These are phyloP conservation scores for Nestor notabilis DNA, from an alignment of 2,113 vertebrate species.

Conservation along the genomic window DNA sequence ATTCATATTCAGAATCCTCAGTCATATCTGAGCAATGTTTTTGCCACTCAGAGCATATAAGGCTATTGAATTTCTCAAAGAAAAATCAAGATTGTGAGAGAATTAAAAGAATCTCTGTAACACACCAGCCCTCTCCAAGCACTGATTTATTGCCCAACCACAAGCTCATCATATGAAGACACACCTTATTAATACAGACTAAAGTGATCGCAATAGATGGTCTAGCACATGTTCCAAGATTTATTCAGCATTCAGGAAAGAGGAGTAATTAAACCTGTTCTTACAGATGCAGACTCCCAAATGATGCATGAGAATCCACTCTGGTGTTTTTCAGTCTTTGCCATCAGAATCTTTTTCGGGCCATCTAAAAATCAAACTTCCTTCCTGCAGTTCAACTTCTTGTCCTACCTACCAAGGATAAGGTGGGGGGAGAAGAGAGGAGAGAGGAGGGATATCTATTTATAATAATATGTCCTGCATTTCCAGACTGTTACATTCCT, in stretches of 20 bases:
- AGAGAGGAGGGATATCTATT: background rate
- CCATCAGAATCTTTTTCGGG: background rate
- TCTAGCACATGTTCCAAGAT: background rate
- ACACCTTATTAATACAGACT: background rate
- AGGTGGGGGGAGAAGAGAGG: background rate
- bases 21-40: background rate
- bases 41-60: background rate
- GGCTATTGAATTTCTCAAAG: background rate
- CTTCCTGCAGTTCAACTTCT: background rate
- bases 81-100: background rate
- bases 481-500: background rate
- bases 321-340: background rate
- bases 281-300: background rate
- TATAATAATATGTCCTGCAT: background rate
- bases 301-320: background rate
- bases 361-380: background rate
- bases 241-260: background rate
- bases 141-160: background rate
- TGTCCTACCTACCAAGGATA: background rate
- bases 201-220: background rate
- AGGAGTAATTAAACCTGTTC: background rate
- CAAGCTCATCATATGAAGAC: accelerated
- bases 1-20: background rate
- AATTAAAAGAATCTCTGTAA: background rate
- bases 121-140: background rate